These are phyloP conservation scores for Muscidifurax raptorellus DNA, from an alignment of 1,140 invertebrate species.

Conservation along the genomic window DNA sequence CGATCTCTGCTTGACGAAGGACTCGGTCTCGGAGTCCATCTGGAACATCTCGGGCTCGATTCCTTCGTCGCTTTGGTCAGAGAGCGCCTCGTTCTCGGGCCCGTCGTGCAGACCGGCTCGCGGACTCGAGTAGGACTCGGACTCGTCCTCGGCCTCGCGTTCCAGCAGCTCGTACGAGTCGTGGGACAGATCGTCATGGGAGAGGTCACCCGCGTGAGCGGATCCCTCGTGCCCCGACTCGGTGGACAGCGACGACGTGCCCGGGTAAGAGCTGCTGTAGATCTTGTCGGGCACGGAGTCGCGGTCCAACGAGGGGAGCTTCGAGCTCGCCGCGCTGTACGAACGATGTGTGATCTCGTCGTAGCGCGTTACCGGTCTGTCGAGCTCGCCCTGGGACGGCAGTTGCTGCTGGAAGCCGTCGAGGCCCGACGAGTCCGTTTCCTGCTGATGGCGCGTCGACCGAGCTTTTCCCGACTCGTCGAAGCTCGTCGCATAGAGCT, in stretches of 20 bases:
- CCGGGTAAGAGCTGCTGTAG: constrained; percentile 90
- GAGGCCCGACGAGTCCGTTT: constrained; percentile 49
- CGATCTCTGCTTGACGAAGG: constrained; percentile 71
- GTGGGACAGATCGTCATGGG: constrained; percentile 90
- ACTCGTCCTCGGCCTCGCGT: constrained; percentile 76
- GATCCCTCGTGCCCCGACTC: constrained; percentile 79
- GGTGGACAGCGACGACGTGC: constrained; percentile 81
- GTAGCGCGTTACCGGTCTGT: constrained; percentile 86
- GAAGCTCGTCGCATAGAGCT: constrained; percentile 84
- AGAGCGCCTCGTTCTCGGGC: constrained; percentile 61
- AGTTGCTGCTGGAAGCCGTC: constrained; percentile 62
- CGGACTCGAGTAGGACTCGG: constrained; percentile 72
- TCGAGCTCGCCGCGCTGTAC: constrained; percentile 77
- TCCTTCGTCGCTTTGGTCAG: constrained; percentile 72
- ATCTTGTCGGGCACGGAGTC: constrained; percentile 80
- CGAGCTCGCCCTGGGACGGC: constrained; percentile 77
- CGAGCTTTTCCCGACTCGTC: constrained; percentile 80
- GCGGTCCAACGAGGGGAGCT: constrained; percentile 79
- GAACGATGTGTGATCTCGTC: constrained; percentile 81
- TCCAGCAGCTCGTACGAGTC: constrained; percentile 92
- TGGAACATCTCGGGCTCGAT: constrained; percentile 75
- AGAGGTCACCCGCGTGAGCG: constrained; percentile 78
- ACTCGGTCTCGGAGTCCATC: constrained; percentile 74
- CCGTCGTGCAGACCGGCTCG: constrained; percentile 52
- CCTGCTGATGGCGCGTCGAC: constrained; percentile 12